phyloP scores from a whole-genome alignment of 92 coral and sea anemone genomes.

The Epizoanthus ramosus region DNA sequence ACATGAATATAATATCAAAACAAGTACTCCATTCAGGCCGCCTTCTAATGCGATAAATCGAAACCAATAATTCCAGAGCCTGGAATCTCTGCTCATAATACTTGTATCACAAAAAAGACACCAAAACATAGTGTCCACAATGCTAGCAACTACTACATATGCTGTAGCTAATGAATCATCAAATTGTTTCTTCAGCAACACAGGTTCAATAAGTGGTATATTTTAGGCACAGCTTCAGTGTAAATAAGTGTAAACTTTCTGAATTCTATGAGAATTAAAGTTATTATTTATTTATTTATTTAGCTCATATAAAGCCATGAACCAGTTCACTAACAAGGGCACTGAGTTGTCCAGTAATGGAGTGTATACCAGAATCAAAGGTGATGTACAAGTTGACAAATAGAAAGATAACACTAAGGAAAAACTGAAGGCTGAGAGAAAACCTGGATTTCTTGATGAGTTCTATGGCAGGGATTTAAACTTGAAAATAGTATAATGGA shows the following conservation, averaged over 20 bases:
- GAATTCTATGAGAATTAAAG: too few relatives aligned
- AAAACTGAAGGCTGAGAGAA: too few relatives aligned
- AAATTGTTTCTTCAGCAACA: constrained; percentile 23
- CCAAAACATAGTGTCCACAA: neutral
- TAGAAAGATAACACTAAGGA: neutral
- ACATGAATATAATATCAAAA: too few relatives aligned
- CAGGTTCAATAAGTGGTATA: constrained; percentile 62
- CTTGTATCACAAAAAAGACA: neutral
- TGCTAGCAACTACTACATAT: neutral
- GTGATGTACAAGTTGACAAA: neutral
- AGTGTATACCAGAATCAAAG: neutral
- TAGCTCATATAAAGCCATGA: constrained; percentile 50
- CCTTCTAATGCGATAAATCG: neutral
- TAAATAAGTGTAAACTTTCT: too few relatives aligned
- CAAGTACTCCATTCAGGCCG: too few relatives aligned
- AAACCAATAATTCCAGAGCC: neutral
- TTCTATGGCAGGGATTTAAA: too few relatives aligned
- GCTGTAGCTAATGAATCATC: constrained; percentile 17
- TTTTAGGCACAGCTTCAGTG: too few relatives aligned
- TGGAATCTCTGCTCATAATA: neutral
- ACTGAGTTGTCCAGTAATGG: neutral
- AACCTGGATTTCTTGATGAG: too few relatives aligned
- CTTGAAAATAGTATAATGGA: too few relatives aligned
- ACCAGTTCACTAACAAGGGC: neutral
- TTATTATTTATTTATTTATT: too few relatives aligned